Evolutionary conservation across 92 coral and sea anemone species (phyloP).

Genomic region (Isaurus tuberculatus): DNA sequence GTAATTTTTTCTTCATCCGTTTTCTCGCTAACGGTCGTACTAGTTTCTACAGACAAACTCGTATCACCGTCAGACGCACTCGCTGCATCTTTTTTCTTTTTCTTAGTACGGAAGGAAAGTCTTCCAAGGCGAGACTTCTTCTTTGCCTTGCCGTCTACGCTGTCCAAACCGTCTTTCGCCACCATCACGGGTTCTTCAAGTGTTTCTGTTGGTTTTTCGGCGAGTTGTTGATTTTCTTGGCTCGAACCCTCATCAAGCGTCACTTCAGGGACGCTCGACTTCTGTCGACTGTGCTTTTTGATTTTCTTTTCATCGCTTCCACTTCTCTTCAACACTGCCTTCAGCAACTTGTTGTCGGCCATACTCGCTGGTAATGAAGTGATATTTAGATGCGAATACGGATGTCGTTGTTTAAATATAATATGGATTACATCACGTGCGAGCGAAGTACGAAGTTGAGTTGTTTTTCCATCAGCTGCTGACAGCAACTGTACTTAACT

Average conservation of each 20-base stretch:
- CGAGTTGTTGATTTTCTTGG: background rate
- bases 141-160: conserved; percentile 2
- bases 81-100: conserved; percentile 6
- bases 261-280: background rate
- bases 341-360: conserved; percentile 21
- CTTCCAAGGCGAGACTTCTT: conserved; percentile 28
- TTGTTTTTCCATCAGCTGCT: background rate
- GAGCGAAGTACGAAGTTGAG: conserved; percentile 28
- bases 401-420: background rate
- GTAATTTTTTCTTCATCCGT: background rate
- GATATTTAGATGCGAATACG: background rate
- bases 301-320: conserved; percentile 15
- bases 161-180: background rate
- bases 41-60: conserved; percentile 2
- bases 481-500: background rate
- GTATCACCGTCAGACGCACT: conserved; percentile 1
- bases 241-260: background rate
- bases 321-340: conserved; percentile 5
- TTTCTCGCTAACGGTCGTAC: background rate
- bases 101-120: conserved; percentile 17
- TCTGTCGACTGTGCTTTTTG: conserved; percentile 33
- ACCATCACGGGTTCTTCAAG: background rate
- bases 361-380: conserved; percentile 15
- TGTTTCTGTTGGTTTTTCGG: background rate
- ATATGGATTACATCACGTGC: conserved; percentile 28